These are phyloP conservation scores for Herminia tarsipennalis DNA, from an alignment of 2,888 invertebrate genomes.

Conservation along the genomic window DNA sequence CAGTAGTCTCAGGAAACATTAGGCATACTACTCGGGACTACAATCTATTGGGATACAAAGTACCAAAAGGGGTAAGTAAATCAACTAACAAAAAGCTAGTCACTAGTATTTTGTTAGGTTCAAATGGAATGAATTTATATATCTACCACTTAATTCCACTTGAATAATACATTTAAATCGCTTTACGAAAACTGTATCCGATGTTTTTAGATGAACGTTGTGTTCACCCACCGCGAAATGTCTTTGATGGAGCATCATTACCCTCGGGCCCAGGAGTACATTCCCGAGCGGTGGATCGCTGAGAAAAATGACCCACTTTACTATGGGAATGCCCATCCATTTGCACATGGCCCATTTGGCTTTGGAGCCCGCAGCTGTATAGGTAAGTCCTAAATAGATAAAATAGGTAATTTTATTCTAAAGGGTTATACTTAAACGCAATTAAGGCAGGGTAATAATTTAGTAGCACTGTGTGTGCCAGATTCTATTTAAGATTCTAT, in stretches of 20 bases:
- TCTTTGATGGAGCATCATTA: slow-evolving; percentile 88
- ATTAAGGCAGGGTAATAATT: no score
- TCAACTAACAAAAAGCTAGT: no score
- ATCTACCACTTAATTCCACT: no score
- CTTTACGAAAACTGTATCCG: background rate
- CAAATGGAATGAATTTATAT: no score
- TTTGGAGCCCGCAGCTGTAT: slow-evolving; percentile 88
- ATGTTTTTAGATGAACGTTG: slow-evolving; percentile 41
- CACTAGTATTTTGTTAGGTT: no score
- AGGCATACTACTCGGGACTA: slow-evolving; percentile 82
- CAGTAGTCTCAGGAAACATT: slow-evolving; percentile 84
- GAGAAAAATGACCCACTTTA: slow-evolving; percentile 60
- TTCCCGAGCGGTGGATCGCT: slow-evolving; percentile 91
- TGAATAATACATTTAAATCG: no score
- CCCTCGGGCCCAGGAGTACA: slow-evolving; percentile 84
- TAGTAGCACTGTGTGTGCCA: no score
- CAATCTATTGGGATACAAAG: slow-evolving; percentile 85
- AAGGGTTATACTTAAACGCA: no score
- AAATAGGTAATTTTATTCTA: no score
- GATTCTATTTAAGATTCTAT: no score
- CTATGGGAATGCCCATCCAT: slow-evolving; percentile 83
- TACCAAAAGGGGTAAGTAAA: slow-evolving; percentile 87
- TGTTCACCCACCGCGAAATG: slow-evolving; percentile 84
- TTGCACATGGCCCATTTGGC: slow-evolving; percentile 87
- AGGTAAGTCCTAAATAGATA: no score